Base-by-base conservation (phyloP, 2,888 invertebrate genomes). In the Diploptera punctata region DNA sequence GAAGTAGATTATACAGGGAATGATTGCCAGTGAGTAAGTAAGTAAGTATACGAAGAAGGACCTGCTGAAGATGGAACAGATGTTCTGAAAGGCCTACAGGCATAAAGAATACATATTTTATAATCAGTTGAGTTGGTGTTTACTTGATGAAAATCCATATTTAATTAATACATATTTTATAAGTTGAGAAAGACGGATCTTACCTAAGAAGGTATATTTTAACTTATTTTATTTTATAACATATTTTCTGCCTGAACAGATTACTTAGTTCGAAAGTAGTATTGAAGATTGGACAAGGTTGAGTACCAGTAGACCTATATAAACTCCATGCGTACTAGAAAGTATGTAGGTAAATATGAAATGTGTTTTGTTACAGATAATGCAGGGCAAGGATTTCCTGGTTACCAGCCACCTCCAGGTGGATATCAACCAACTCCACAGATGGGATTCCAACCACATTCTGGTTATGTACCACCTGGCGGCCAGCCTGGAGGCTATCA, bases 391-490 rank as follows among this genome's bases (percentile, higher is more conserved):
- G 13, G 18, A 49, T 26, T 10, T 0, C 49, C 18, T n/a, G 73
- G 73, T 10, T 75, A 76, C 38, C 72, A 72, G 33, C 72, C 57
- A 57, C 80, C 81, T 3, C 76, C 77, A 16, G 78, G 78, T 43
- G 81, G 81, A 9, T 82, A 83, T 76, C 77, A 78, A 16, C 81
- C 85, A 80, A 81, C 85, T 79, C 80, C 81, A 54, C 18, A 60
- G 10, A 31, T 70, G 38, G 31, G 60, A 16, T 73, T 67, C 10
- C 68, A 67, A 5, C 74, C 69, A 10, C 70, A 71, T 24, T 72
- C 68, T 16, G 72, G 71, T 0, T 72, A 73, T 43, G 60, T 38
- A 4, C 73, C 74, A 19, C 74, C 70, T 18, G 60, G 49, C 5
- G 67, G 68, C 5, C 67, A 68, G 54, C 60, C 57, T n/a, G 62